Evolutionary conservation across 1,140 invertebrate genomes (phyloP).

Genomic region (Atta cephalotes): DNA sequence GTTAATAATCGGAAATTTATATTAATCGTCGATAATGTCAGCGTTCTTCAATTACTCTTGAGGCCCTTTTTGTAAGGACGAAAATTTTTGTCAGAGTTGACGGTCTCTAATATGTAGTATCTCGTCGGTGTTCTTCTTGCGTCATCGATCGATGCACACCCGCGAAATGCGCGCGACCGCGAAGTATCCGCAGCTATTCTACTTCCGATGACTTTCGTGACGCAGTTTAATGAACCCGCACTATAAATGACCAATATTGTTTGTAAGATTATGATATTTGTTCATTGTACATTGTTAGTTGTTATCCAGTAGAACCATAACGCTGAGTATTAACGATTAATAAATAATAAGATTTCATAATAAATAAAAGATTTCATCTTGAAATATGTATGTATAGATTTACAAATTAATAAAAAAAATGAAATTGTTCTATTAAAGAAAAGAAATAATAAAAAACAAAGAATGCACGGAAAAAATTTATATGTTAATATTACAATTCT

Average conservation of each 20-base stretch:
- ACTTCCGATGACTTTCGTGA: slow-evolving; percentile 45
- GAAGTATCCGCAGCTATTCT: slow-evolving; percentile 45
- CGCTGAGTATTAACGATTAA: not conserved
- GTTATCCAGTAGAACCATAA: not conserved
- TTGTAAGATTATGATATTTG: slow-evolving; percentile 46
- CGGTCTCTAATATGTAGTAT: no score
- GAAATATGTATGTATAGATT: not conserved
- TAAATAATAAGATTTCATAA: not conserved
- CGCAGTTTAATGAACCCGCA: slow-evolving; percentile 50
- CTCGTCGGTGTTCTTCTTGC: not conserved
- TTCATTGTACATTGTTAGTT: slow-evolving; percentile 23
- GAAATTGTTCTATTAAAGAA: not conserved
- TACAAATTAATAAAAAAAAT: not conserved
- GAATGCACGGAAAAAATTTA: not conserved
- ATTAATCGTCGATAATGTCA: no score
- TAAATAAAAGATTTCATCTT: not conserved
- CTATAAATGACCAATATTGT: slow-evolving; percentile 57
- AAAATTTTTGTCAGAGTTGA: no score
- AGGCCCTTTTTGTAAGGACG: no score
- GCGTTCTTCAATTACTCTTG: no score
- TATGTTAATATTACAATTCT: not conserved
- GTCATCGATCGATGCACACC: slow-evolving; percentile 48
- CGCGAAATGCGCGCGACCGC: slow-evolving; percentile 32
- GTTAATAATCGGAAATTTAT: no score
- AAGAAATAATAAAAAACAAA: not conserved